A percentile compares a stretch with the other conserved stretches of the same genome.
phyloP scores from a whole-genome alignment of 2,888 invertebrate genomes.

The Hermaeophaga mercurialis region DNA sequence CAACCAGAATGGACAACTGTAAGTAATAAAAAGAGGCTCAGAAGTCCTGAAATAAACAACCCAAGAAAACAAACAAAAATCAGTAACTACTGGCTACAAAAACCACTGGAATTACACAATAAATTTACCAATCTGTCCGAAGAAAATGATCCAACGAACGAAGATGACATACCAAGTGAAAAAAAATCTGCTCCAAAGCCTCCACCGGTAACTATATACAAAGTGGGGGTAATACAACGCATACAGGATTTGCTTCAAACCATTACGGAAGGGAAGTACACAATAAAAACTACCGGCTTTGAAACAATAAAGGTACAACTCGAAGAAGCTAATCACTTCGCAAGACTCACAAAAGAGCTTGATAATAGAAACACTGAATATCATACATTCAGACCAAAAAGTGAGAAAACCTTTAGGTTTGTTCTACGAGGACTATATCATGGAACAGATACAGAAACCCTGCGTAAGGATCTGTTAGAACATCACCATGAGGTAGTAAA shows the following conservation, averaged over 20 bases:
- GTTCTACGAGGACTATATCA: no score
- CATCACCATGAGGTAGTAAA: slow-evolving; percentile 1
- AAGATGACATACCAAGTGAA: slow-evolving; percentile 2
- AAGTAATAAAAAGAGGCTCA: slow-evolving; percentile 7
- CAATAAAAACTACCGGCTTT: slow-evolving; percentile 9
- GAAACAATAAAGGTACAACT: slow-evolving; percentile 13
- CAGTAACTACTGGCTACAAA: slow-evolving; percentile 10
- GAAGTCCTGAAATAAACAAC: slow-evolving; percentile 8
- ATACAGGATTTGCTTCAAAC: no score
- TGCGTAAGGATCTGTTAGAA: slow-evolving; percentile 3
- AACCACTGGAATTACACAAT: slow-evolving; percentile 9
- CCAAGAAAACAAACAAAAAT: slow-evolving; percentile 12
- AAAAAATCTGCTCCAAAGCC: slow-evolving; percentile 4
- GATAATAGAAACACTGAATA: no score
- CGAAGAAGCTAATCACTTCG: slow-evolving; percentile 4
- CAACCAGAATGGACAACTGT: slow-evolving; percentile 8
- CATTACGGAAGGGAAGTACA: no score
- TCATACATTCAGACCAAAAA: slow-evolving; percentile 14
- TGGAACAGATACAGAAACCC: slow-evolving; percentile 1
- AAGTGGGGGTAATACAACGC: no score
- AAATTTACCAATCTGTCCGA: not conserved
- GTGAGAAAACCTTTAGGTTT: slow-evolving; percentile 3
- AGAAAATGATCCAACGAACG: slow-evolving; percentile 2
- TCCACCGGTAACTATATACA: not conserved
- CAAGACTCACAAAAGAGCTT: no score